Base-by-base conservation (phyloP, 2,888 invertebrate genomes). In the Thereva nobilitata region DNA sequence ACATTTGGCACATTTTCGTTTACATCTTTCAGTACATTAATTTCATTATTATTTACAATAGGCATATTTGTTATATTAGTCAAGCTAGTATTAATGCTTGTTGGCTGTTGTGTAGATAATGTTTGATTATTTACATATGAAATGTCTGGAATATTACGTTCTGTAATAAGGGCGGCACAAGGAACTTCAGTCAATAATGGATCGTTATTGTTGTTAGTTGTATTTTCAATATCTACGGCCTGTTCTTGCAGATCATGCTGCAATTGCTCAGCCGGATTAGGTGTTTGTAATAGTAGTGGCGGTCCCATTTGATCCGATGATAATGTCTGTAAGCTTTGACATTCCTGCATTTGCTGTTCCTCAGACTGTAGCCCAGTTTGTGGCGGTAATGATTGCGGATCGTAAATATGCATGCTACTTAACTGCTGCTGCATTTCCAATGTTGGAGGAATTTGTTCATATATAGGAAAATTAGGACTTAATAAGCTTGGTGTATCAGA, bases 401-500 rank as follows among this genome's bases (percentile, higher is more conserved):
- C 79, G 57, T 77, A 80, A 38, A 80, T 76, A 70, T 80, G 80
- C 76, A 80, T 74, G 5, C 78, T 76, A 35, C 76, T 72, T 79
- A 80, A 77, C 70, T 80, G 80, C 50, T 80, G 80, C 65, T 79
- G 78, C 64, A 79, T 72, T 45, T 79, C 79, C 3, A 73, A 40
- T n/a, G 71, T 67, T 65, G 70, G 68, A 12, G 68, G 66, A 4
- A 80, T 76, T 64, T 77, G 74, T 35, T 66, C 66, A 49, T 61
- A 67, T 6, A 61, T 63, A n/a, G 67, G 61, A 49, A 61, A 42
- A 67, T 72, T 77, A 47, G 80, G 80, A 72, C 80, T 80, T 42
- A 80, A 66, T 76, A 80, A 77, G 70, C 75, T 79, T 5, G 80
- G 78, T 4, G 80, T 79, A 64, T 80, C 78, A 4, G 76, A 75